These are phyloP conservation scores for Brachyhypopomus gauderio DNA, from an alignment of 2,113 vertebrate species.

Conservation along the genomic window DNA sequence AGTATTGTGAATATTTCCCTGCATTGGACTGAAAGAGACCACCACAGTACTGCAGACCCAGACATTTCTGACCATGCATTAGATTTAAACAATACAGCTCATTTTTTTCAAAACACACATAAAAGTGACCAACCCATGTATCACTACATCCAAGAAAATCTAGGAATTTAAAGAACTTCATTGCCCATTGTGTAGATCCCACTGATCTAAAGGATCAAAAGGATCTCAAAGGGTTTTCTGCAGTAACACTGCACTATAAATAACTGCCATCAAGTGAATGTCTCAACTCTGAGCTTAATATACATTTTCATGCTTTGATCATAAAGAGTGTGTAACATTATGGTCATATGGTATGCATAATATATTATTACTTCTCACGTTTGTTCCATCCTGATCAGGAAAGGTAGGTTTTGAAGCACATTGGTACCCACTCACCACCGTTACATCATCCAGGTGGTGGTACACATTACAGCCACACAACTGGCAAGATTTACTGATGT, in stretches of 20 bases:
- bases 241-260: constrained; percentile 5
- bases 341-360: background rate
- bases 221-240: background rate
- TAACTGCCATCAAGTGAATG: background rate
- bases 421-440: background rate
- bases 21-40: background rate
- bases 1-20: background rate
- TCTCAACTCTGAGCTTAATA: constrained; percentile 1
- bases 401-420: background rate
- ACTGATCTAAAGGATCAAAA: background rate
- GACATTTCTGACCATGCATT: too few relatives aligned
- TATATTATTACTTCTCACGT: background rate
- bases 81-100: too few relatives aligned
- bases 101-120: background rate
- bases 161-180: background rate
- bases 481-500: background rate
- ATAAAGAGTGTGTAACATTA: background rate
- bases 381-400: background rate
- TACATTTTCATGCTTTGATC: background rate
- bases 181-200: constrained; percentile 2
- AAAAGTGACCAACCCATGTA: background rate
- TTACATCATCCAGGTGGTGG: constrained; percentile 11
- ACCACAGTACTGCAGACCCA: background rate
- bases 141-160: background rate
- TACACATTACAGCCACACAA: background rate